A percentile compares a stretch with the other conserved stretches of the same genome.
Conservation (phyloP, 2,797 vertebrate species). For the Decapterus maruadsi region DNA sequence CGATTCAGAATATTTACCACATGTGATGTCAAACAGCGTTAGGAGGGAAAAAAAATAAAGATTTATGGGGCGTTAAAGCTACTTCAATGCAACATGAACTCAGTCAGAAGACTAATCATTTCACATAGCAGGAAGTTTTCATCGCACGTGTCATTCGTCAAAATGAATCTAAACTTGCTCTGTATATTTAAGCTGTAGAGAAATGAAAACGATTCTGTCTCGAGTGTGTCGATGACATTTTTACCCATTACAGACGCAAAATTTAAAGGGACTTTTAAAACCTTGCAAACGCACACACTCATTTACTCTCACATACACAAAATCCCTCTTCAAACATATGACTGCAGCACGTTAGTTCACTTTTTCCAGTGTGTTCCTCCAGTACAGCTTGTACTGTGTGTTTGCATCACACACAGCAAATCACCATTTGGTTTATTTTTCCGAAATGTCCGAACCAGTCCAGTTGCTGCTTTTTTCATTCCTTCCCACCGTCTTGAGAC, state of each 20-base stretch:
- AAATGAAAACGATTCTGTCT: neutral
- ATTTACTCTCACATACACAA: neutral
- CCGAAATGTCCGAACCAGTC: conserved; percentile 7
- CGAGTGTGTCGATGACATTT: neutral
- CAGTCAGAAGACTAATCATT: neutral
- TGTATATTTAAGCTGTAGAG: neutral
- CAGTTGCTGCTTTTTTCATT: neutral
- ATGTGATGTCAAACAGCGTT: neutral
- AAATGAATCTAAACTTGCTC: neutral
- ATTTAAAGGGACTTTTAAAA: neutral
- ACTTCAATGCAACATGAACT: neutral
- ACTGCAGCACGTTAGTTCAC: conserved; percentile 13
- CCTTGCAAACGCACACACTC: neutral
- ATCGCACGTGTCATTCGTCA: neutral
- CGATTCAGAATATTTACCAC: neutral
- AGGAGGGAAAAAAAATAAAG: neutral
- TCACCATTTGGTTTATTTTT: conserved; percentile 28
- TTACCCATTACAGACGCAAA: neutral
- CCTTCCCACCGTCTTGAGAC: neutral
- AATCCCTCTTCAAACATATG: conserved; percentile 26
- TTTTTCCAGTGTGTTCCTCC: conserved; percentile 25
- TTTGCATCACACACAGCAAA: conserved; percentile 15
- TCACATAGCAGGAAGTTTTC: neutral
- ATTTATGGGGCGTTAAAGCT: conserved; percentile 4
- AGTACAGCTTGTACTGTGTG: conserved; percentile 9